Percentiles rank a stretch among this genome's conserved stretches.
These are phyloP conservation scores for Takifugu ocellatus DNA, from an alignment of 2,797 vertebrate species.

Conservation along the genomic window DNA sequence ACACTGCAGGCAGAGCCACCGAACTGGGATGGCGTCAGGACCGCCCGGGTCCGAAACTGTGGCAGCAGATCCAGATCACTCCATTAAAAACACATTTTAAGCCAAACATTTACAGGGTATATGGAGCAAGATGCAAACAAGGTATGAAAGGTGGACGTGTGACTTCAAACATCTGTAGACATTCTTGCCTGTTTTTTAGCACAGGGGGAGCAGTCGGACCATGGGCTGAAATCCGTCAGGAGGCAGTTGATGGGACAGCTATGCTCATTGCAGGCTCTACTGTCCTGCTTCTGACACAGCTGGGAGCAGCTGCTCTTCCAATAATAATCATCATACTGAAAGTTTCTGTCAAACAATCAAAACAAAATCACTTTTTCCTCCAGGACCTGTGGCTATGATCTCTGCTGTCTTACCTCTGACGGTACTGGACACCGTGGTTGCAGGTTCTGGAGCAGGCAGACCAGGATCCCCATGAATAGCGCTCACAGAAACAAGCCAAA, in stretches of 20 bases:
- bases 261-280: conserved; percentile 78
- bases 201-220: conserved; percentile 91
- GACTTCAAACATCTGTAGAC: too few relatives aligned
- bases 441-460: conserved; percentile 84
- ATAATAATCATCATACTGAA: conserved; percentile 75
- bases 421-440: conserved; percentile 80
- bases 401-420: conserved; percentile 65
- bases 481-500: conserved; percentile 84
- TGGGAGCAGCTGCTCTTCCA: conserved; percentile 71
- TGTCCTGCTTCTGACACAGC: conserved; percentile 74
- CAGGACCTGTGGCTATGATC: neutral
- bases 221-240: conserved; percentile 82
- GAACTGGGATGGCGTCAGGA: conserved; percentile 84
- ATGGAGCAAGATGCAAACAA: too few relatives aligned
- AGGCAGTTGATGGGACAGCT: conserved; percentile 84
- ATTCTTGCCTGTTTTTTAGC: conserved; percentile 80
- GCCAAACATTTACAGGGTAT: too few relatives aligned
- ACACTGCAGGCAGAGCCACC: conserved; percentile 78
- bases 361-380: neutral
- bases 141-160: too few relatives aligned
- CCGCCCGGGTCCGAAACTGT: conserved; percentile 78
- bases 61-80: conserved; percentile 4
- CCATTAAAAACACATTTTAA: too few relatives aligned
- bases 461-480: conserved; percentile 84
- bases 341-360: conserved; percentile 6